phyloP scores from a whole-genome alignment of 2,797 vertebrate genomes.

The Enteromius anoplus region DNA sequence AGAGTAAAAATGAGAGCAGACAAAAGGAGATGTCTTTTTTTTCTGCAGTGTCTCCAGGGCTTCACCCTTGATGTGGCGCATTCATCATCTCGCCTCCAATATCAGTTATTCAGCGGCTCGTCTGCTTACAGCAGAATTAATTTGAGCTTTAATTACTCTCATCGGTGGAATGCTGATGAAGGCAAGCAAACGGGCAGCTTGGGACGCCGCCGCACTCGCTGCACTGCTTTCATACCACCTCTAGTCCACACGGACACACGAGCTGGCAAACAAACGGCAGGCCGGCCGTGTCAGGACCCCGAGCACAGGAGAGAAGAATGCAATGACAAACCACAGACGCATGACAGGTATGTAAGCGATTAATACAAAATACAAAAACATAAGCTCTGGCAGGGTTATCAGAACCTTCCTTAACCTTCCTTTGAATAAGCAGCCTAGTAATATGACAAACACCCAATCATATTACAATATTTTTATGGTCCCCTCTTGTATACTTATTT shows the following conservation, averaged over 20 bases:
- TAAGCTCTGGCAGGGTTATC: not conserved
- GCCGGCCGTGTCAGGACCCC: slow-evolving; percentile 90
- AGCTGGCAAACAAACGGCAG: slow-evolving; percentile 99
- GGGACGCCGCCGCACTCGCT: slow-evolving; percentile 95
- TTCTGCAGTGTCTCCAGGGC: slow-evolving; percentile 84
- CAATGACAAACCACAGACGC: slow-evolving; percentile 29
- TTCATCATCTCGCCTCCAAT: slow-evolving; percentile 99
- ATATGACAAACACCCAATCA: not conserved
- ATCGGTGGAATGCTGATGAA: slow-evolving; percentile 99
- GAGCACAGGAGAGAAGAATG: slow-evolving; percentile 62
- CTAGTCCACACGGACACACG: slow-evolving; percentile 93
- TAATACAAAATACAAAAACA: not conserved
- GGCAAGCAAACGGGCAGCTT: slow-evolving; percentile 99
- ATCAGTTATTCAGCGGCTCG: slow-evolving; percentile 99
- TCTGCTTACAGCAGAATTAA: slow-evolving; percentile 99
- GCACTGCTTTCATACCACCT: slow-evolving; percentile 99
- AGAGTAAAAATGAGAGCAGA: slow-evolving; percentile 27
- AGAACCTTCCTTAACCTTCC: not conserved
- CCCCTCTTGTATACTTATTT: not conserved
- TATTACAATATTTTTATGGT: not conserved
- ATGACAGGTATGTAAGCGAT: not conserved
- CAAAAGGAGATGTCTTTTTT: slow-evolving; percentile 40
- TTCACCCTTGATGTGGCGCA: slow-evolving; percentile 99
- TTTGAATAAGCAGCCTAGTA: not conserved
- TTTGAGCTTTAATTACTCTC: slow-evolving; percentile 99